Evolutionary conservation across 2,113 vertebrate species (phyloP).

Genomic region (Ceyx margarethae): DNA sequence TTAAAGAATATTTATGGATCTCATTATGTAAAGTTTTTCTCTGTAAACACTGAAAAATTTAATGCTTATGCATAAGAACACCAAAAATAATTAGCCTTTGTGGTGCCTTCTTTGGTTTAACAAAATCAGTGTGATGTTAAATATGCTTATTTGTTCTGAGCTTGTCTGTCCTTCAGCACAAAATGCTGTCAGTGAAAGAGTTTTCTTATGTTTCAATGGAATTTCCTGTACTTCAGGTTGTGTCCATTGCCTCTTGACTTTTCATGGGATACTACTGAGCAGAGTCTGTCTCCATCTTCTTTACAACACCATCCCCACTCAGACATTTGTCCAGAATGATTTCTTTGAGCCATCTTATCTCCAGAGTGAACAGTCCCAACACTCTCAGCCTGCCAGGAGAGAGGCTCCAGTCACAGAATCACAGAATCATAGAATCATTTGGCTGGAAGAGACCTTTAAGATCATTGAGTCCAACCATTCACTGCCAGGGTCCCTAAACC

Average conservation of each 20-base stretch:
- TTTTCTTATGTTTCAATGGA: background rate
- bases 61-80: constrained; percentile 63
- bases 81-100: constrained; percentile 70
- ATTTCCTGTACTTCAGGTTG: background rate
- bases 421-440: too few species aligned
- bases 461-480: too few species aligned
- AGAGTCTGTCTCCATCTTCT: background rate
- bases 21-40: constrained; percentile 73
- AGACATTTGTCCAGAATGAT: background rate
- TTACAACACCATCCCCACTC: background rate
- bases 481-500: too few species aligned
- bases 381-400: background rate
- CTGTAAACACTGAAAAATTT: constrained; percentile 66
- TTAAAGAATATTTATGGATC: constrained; percentile 80
- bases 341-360: background rate
- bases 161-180: constrained; percentile 6
- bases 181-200: background rate
- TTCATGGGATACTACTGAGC: background rate
- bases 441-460: too few species aligned
- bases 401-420: background rate
- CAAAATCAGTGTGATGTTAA: constrained; percentile 23
- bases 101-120: constrained; percentile 57
- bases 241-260: background rate
- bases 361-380: background rate
- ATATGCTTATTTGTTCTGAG: background rate